Evolutionary conservation across 2,797 vertebrate genomes (phyloP), one percentile per base, ranked within the genome.

Genomic region (Pseudochirops corinnae): DNA sequence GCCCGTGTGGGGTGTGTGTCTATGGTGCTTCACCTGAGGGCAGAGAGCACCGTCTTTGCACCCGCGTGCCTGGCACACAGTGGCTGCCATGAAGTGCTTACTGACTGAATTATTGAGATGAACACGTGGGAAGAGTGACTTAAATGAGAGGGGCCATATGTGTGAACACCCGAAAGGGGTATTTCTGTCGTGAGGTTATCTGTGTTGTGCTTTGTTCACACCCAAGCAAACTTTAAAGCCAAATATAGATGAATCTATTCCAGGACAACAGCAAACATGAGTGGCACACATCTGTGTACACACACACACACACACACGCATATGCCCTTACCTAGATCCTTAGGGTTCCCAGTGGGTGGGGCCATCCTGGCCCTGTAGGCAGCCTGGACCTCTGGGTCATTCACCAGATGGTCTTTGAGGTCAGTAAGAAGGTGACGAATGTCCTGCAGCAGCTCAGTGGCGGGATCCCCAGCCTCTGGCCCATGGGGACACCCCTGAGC

Each of bases 361-460:
- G 95, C 56, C 4, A 95, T 97, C n/a, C 98, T 98, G 96, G 97
- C 99, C 98, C 94, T 98, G 39, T 96, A 94, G 96, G 99, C 33
- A 1, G 96, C 92, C 92, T 98, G 98, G 93, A 99, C 98, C 11
- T 99, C 99, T 0, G 98, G 96, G 94, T 98, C 97, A 57, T 99
- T 99, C 50, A 99, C 93, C 96, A 99, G 98, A 0, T 97, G 98
- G 50, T 99, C 99, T 96, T 98, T 99, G 57, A 99, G 98, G 39
- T 98, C 98, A 0, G 98, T 99, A 6, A 99, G 99, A 4, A 98
- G 98, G 74, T 98, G 97, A 82, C 99, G 99, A 95, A 99, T 98
- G 62, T 99, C 99, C 98, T 99, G 99, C 29, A 99, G 97, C 98
- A 99, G 98, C 96, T 99, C 99, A 0, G 98, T 98, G 97, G 97